Percentiles rank a stretch among this genome's conserved stretches.
These are phyloP conservation scores for Caenorhabditis sulstoni DNA, from an alignment of 2,888 invertebrate species.

Conservation along the genomic window DNA sequence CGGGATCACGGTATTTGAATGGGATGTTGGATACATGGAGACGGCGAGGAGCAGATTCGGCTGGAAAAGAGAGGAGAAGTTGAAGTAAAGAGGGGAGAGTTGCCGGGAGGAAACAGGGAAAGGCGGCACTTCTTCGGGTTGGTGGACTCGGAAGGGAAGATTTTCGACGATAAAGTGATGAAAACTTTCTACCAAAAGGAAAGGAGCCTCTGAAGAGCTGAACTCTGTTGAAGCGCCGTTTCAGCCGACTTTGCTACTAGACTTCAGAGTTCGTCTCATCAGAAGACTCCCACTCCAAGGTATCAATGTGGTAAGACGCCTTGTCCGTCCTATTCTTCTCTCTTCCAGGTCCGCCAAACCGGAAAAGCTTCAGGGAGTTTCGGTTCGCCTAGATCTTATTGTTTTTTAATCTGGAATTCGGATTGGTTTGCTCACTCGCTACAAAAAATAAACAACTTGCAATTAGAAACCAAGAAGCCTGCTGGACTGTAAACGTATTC, in stretches of 20 bases:
- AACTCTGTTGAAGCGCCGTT: no score
- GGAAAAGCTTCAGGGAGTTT: not conserved
- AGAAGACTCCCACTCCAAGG: no score
- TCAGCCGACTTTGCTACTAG: no score
- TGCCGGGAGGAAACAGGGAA: not conserved
- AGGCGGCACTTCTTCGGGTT: no score
- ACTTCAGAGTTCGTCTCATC: no score
- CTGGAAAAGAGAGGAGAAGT: slow-evolving; percentile 1
- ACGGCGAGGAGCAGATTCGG: slow-evolving; percentile 83
- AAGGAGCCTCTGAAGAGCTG: no score
- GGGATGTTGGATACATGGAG: slow-evolving; percentile 99
- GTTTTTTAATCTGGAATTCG: not conserved
- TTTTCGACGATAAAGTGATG: no score
- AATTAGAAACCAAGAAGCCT: slow-evolving; percentile 22
- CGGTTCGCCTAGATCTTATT: not conserved
- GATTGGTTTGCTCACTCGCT: slow-evolving; percentile 3
- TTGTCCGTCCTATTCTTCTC: no score
- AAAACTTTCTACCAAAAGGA: no score
- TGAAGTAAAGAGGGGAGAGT: not conserved
- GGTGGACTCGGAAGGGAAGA: no score
- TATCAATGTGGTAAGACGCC: no score
- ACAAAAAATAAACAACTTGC: slow-evolving; percentile 3
- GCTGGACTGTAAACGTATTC: not conserved
- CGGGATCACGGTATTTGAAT: slow-evolving; percentile 98
- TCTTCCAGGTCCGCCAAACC: no score